Evolutionary conservation across 2,113 vertebrate species (phyloP).

Genomic region (Zosterops pallidus): DNA sequence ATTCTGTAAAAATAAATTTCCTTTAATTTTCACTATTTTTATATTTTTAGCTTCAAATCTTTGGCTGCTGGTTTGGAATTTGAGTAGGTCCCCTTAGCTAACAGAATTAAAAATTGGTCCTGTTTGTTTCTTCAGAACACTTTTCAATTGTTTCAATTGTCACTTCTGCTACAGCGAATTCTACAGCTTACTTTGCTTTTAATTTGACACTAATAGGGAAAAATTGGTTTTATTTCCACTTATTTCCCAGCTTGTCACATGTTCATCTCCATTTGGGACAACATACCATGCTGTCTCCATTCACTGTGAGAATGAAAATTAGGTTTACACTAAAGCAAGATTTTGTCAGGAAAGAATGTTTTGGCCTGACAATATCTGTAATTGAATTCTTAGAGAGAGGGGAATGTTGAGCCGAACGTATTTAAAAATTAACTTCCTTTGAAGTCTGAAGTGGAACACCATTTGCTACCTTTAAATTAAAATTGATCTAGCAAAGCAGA

Average conservation of each 20-base stretch:
- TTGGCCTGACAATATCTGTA: neutral
- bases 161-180: neutral
- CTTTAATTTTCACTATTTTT: neutral
- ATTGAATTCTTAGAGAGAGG: conserved; percentile 13
- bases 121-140: neutral
- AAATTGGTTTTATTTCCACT: conserved; percentile 55
- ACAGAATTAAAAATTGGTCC: conserved; percentile 13
- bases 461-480: neutral
- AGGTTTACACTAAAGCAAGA: neutral
- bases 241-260: conserved; percentile 18
- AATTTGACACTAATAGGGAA: conserved; percentile 49
- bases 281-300: neutral
- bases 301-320: neutral
- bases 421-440: conserved; percentile 21
- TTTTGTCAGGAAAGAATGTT: neutral
- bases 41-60: neutral
- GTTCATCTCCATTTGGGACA: conserved; percentile 9
- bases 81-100: neutral
- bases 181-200: conserved; percentile 30
- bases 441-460: neutral
- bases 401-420: neutral
- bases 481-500: neutral
- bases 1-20: neutral
- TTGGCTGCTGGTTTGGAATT: neutral
- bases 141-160: neutral